A percentile compares a stretch with the other conserved stretches of the same genome.
These are phyloP conservation scores for Leptopilina clavipes DNA, from an alignment of 1,140 invertebrate genomes.

Conservation along the genomic window DNA sequence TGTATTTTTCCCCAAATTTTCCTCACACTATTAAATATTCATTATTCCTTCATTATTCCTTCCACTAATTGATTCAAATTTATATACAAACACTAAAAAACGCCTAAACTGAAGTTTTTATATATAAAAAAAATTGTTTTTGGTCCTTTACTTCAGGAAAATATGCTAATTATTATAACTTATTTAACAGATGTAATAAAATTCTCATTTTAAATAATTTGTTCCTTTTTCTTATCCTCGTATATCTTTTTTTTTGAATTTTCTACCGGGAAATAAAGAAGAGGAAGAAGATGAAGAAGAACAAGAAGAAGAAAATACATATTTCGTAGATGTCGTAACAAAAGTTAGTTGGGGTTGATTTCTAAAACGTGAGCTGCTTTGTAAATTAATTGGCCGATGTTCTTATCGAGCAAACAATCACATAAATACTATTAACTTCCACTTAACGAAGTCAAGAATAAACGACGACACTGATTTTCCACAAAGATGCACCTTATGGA, in stretches of 20 bases:
- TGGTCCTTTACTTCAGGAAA: no score
- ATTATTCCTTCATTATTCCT: neutral
- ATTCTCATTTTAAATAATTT: neutral
- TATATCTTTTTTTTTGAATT: neutral
- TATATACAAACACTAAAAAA: no score
- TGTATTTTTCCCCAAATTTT: neutral
- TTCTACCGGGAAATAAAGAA: neutral
- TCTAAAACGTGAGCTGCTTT: constrained; percentile 48
- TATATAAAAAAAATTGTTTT: no score
- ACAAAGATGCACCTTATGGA: constrained; percentile 22
- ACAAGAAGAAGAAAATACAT: neutral
- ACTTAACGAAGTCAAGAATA: constrained; percentile 4
- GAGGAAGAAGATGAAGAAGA: neutral
- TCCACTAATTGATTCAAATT: no score
- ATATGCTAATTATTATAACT: no score
- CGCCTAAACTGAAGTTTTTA: no score
- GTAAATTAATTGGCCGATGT: constrained; percentile 59
- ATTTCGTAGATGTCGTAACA: constrained; percentile 31
- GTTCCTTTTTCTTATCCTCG: neutral
- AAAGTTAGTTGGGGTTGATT: constrained; percentile 55
- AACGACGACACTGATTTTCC: constrained; percentile 8
- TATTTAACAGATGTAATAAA: no score
- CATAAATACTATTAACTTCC: constrained; percentile 55
- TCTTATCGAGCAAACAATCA: constrained; percentile 55
- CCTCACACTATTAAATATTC: neutral